A percentile compares a stretch with the other conserved stretches of the same genome.
Evolutionary conservation across 2,113 vertebrate species (phyloP).

Genomic region (Oreochromis tanganicae): DNA sequence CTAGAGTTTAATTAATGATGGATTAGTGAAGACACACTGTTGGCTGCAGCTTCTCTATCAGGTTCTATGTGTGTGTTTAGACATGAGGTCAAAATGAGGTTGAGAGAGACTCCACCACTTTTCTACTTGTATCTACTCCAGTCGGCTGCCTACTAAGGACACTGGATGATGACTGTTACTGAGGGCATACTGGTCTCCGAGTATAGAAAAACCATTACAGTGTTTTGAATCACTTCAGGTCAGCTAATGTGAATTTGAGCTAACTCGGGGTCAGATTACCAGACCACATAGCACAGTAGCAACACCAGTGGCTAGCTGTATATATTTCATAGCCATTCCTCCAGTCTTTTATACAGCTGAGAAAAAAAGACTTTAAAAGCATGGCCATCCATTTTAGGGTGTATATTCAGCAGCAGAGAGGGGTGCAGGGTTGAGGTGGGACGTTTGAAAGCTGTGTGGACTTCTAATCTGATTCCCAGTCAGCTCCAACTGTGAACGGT

Average conservation of each 20-base stretch:
- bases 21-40: not conserved
- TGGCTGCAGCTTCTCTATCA: not conserved
- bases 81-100: not conserved
- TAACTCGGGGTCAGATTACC: not conserved
- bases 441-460: not conserved
- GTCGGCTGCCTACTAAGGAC: not conserved
- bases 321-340: not conserved
- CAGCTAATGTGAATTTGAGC: not conserved
- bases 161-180: not conserved
- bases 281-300: not conserved
- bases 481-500: not conserved
- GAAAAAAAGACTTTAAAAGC: not conserved
- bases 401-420: not conserved
- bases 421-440: not conserved
- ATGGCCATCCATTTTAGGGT: not conserved
- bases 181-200: not conserved
- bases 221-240: not conserved
- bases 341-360: not conserved
- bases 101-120: not conserved
- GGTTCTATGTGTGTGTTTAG: not conserved
- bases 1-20: constrained; percentile 9
- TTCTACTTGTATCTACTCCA: not conserved
- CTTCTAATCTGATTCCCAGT: not conserved
- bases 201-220: not conserved
- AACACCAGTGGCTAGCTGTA: not conserved